Conservation (phyloP, 2,888 invertebrate species). For the Rhimphoctona megacephalus region DNA sequence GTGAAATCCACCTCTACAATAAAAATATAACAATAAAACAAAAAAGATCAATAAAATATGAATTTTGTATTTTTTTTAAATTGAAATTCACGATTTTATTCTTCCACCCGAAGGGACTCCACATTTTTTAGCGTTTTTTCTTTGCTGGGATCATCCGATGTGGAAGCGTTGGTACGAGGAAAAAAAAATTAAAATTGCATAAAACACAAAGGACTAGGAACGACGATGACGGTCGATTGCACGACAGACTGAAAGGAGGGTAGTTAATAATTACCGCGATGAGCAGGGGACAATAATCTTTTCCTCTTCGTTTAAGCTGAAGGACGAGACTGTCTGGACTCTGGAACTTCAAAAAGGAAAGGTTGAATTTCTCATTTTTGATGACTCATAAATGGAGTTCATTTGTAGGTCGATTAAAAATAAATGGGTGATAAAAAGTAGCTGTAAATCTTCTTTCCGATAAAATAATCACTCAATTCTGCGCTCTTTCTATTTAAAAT, state of each 20-base stretch:
- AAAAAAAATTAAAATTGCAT: constrained; percentile 23
- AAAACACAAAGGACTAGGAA: constrained; percentile 24
- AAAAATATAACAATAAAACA: neutral
- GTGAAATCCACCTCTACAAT: neutral
- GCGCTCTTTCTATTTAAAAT: too few species aligned
- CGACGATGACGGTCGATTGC: constrained; percentile 18
- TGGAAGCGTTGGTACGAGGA: neutral
- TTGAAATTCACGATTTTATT: neutral
- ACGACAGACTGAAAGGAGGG: constrained; percentile 4
- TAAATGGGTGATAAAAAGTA: neutral
- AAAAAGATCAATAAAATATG: neutral
- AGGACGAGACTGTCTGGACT: neutral
- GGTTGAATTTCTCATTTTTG: neutral
- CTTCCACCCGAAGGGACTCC: neutral
- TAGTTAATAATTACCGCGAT: constrained; percentile 22
- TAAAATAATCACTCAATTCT: neutral
- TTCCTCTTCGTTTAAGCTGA: neutral
- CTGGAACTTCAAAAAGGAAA: neutral
- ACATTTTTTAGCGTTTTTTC: neutral
- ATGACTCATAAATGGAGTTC: neutral
- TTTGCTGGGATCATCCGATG: neutral
- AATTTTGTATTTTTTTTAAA: neutral
- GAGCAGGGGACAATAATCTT: constrained; percentile 2
- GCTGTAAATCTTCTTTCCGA: neutral
- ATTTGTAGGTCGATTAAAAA: neutral